These are phyloP conservation scores for Platycheirus albimanus DNA, from an alignment of 2,888 invertebrate genomes.

Conservation along the genomic window DNA sequence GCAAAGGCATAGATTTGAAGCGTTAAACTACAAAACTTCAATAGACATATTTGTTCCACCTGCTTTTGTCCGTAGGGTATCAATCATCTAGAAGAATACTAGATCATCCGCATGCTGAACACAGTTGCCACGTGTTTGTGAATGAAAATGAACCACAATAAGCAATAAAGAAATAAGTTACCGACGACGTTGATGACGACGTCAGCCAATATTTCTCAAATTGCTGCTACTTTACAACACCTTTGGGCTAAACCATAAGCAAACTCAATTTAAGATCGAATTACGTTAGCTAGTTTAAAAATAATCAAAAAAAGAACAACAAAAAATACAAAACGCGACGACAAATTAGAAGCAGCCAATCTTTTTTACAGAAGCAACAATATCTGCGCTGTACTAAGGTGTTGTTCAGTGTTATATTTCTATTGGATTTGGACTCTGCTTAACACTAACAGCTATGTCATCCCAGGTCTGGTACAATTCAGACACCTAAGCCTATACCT, in stretches of 20 bases:
- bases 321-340: slow-evolving; percentile 4
- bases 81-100: slow-evolving; percentile 42
- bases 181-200: not conserved
- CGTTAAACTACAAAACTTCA: slow-evolving; percentile 28
- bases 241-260: slow-evolving; percentile 37
- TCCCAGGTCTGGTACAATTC: not conserved
- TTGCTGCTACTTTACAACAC: slow-evolving; percentile 57
- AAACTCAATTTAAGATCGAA: slow-evolving; percentile 50
- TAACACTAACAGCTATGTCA: not conserved
- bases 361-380: slow-evolving; percentile 8
- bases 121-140: slow-evolving; percentile 65
- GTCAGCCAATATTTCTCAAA: slow-evolving; percentile 2
- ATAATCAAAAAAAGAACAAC: slow-evolving; percentile 10
- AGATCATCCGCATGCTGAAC: slow-evolving; percentile 51
- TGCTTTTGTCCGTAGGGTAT: slow-evolving; percentile 25
- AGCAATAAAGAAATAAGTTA: not conserved
- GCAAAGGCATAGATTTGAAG: slow-evolving; percentile 33
- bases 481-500: no score
- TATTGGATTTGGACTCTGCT: not conserved
- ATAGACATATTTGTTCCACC: slow-evolving; percentile 20
- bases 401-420: slow-evolving; percentile 26
- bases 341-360: slow-evolving; percentile 7
- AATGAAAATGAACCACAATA: slow-evolving; percentile 55
- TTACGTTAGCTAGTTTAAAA: slow-evolving; percentile 43
- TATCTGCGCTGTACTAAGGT: slow-evolving; percentile 7